Evolutionary conservation across 2,113 vertebrate genomes (phyloP).

Genomic region (Etheostoma cragini): DNA sequence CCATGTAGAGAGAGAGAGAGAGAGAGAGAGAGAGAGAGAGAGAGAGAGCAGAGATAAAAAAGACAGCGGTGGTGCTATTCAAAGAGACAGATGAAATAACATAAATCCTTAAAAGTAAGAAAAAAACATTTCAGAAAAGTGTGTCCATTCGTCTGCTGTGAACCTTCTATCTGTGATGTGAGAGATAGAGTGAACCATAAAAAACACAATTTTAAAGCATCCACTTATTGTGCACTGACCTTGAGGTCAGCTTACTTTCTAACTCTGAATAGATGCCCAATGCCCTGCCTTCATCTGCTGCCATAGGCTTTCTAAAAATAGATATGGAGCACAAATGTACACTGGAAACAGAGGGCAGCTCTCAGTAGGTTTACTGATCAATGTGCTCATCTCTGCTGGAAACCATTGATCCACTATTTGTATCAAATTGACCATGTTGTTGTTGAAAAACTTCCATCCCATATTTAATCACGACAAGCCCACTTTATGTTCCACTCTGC

Average conservation of each 20-base stretch:
- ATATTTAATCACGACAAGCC: conserved; percentile 47
- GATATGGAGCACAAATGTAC: conserved; percentile 59
- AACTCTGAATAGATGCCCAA: conserved; percentile 77
- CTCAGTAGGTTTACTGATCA: conserved; percentile 76
- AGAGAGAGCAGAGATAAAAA: background rate
- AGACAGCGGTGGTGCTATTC: background rate
- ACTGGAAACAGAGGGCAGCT: conserved; percentile 75
- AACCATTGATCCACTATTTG: conserved; percentile 77
- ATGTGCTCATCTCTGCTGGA: conserved; percentile 77
- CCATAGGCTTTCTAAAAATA: conserved; percentile 80
- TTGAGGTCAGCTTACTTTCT: conserved; percentile 78
- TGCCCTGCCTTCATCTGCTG: conserved; percentile 71
- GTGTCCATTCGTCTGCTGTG: conserved; percentile 16
- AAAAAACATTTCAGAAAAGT: conserved; percentile 17
- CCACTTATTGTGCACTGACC: conserved; percentile 69
- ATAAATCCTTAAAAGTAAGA: conserved; percentile 14
- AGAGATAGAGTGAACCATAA: conserved; percentile 26
- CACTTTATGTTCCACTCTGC: conserved; percentile 37
- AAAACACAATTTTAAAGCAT: conserved; percentile 58
- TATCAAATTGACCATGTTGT: conserved; percentile 65
- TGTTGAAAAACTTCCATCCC: conserved; percentile 53
- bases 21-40: background rate
- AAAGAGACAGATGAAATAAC: conserved; percentile 23
- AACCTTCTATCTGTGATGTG: conserved; percentile 31
- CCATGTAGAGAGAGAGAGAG: background rate